phyloP scores from a whole-genome alignment of 2,113 vertebrate species.

The Phalacrocorax aristotelis region DNA sequence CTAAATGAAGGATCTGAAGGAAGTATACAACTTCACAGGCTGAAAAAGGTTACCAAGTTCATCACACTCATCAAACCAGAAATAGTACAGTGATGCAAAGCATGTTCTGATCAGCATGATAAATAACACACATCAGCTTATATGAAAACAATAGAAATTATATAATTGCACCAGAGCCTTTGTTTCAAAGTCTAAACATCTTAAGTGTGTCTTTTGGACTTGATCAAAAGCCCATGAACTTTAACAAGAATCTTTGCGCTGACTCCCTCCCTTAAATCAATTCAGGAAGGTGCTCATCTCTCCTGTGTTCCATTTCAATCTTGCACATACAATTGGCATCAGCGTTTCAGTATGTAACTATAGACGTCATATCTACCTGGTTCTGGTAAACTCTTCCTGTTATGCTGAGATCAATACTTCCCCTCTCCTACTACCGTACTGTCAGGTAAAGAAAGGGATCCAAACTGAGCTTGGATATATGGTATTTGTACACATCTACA shows the following conservation, averaged over 20 bases:
- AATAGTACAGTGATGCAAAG: constrained; percentile 2
- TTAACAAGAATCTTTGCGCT: not conserved
- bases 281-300: not conserved
- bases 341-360: not conserved
- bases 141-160: constrained; percentile 8
- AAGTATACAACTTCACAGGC: not conserved
- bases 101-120: not conserved
- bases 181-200: constrained; percentile 36
- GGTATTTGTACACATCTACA: not conserved
- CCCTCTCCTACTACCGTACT: not conserved
- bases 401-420: not conserved
- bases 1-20: not conserved
- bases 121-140: constrained; percentile 2
- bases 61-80: not conserved
- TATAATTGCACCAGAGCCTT: not conserved
- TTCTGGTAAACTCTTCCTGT: not conserved
- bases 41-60: constrained; percentile 18
- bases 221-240: constrained; percentile 11
- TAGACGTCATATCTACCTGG: not conserved
- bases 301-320: not conserved
- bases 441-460: constrained; percentile 20
- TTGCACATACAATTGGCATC: not conserved
- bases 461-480: not conserved
- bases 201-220: not conserved
- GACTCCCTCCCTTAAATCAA: not conserved